Evolutionary conservation across 92 coral and sea anemone genomes (phyloP).

Genomic region (Phenganax stokvisi): DNA sequence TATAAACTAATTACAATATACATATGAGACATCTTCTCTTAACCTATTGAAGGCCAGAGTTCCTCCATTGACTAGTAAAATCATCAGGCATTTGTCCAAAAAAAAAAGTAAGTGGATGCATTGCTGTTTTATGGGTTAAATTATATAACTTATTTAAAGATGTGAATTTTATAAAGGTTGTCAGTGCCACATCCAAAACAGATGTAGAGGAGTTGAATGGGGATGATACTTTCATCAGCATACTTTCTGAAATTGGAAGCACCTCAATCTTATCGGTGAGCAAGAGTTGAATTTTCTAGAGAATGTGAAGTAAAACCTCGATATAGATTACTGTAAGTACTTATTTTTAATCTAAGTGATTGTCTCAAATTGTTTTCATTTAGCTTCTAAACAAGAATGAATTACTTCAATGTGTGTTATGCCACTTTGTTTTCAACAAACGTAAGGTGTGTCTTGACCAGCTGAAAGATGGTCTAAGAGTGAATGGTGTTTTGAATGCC

Average conservation of each 20-base stretch:
- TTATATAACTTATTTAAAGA: not conserved
- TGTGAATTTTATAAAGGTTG: slow-evolving; percentile 1
- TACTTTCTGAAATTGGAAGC: slow-evolving; percentile 41
- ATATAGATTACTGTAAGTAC: not conserved
- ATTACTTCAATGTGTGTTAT: slow-evolving; percentile 28
- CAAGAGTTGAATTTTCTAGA: not conserved
- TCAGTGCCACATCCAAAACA: slow-evolving; percentile 30
- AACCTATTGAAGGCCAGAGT: no score
- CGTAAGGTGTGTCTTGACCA: slow-evolving; percentile 45
- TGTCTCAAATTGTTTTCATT: not conserved
- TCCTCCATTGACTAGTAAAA: no score
- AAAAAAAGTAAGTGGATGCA: no score
- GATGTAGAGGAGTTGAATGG: slow-evolving; percentile 26
- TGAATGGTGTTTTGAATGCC: slow-evolving; percentile 24
- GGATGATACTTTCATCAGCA: slow-evolving; percentile 24
- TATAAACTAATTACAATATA: no score
- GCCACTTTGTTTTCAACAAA: slow-evolving; percentile 41
- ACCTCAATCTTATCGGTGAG: slow-evolving; percentile 40
- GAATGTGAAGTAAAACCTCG: not conserved
- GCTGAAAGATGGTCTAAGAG: slow-evolving; percentile 41
- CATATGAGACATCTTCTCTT: no score
- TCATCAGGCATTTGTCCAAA: no score
- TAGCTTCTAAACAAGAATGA: slow-evolving; percentile 35
- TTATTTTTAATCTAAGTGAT: not conserved
- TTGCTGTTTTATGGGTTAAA: not conserved